phyloP scores from a whole-genome alignment of 2,797 vertebrate species.

The Rousettus madagascariensis region DNA sequence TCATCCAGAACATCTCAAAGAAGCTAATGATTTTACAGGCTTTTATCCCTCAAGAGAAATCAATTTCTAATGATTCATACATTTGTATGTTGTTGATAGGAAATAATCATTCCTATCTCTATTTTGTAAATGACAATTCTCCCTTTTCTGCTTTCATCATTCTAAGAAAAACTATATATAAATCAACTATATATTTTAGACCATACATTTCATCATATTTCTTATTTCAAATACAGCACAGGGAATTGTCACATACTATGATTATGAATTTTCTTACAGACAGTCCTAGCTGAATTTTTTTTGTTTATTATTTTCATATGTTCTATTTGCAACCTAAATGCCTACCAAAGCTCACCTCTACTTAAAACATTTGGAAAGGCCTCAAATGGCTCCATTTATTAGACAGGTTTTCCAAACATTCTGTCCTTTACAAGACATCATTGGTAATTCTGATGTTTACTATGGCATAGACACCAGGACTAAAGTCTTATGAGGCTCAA shows the following conservation, averaged over 20 bases:
- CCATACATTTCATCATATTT: neutral
- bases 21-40: neutral
- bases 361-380: neutral
- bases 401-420: neutral
- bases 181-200: neutral
- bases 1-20: constrained; percentile 44
- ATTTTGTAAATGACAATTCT: neutral
- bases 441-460: neutral
- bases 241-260: neutral
- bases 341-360: neutral
- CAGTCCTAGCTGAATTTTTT: neutral
- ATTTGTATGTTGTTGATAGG: constrained; percentile 26
- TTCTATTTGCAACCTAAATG: neutral
- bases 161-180: neutral
- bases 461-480: neutral
- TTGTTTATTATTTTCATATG: neutral
- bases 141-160: neutral
- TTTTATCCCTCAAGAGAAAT: constrained; percentile 49
- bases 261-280: neutral
- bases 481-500: neutral
- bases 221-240: neutral
- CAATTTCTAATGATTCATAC: constrained; percentile 57
- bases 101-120: constrained; percentile 32
- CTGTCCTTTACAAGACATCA: neutral
- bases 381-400: neutral